These are phyloP conservation scores for Pedicia rivosa DNA, from an alignment of 2,888 invertebrate genomes.

Conservation along the genomic window DNA sequence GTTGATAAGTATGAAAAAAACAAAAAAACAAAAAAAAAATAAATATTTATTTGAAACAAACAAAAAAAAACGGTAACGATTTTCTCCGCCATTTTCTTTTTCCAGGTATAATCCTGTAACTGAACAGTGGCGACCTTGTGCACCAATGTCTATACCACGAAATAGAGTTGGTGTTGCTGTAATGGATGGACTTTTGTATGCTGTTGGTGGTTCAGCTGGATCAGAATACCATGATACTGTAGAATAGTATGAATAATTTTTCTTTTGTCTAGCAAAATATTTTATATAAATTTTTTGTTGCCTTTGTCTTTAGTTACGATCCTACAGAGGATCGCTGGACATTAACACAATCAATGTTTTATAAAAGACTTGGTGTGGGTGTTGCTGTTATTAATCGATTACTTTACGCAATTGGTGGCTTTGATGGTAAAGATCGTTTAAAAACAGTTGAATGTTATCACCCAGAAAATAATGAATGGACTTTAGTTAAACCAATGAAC, in stretches of 20 bases:
- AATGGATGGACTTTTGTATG: slow-evolving; percentile 80
- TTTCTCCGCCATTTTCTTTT: not conserved
- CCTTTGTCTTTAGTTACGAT: slow-evolving; percentile 49
- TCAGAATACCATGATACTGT: slow-evolving; percentile 74
- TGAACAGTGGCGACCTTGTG: slow-evolving; percentile 76
- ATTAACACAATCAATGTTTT: slow-evolving; percentile 55
- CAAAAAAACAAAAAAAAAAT: not conserved
- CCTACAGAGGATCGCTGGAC: slow-evolving; percentile 75
- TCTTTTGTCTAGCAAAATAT: too few relatives aligned
- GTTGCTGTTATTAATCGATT: slow-evolving; percentile 62
- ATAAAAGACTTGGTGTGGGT: slow-evolving; percentile 65
- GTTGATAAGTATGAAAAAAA: slow-evolving; percentile 38
- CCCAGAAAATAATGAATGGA: slow-evolving; percentile 85
- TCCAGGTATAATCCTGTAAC: slow-evolving; percentile 62
- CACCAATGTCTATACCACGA: slow-evolving; percentile 73
- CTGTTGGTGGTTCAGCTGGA: slow-evolving; percentile 81
- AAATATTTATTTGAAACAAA: not conserved
- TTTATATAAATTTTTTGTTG: not conserved
- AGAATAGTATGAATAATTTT: slow-evolving; percentile 53
- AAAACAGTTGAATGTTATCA: slow-evolving; percentile 80
- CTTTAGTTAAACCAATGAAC: slow-evolving; percentile 60
- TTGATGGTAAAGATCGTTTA: slow-evolving; percentile 64
- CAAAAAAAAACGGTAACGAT: not conserved
- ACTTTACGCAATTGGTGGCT: slow-evolving; percentile 76
- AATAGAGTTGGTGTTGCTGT: slow-evolving; percentile 88